Evolutionary conservation across 2,113 vertebrate species (phyloP), one percentile per base, ranked within the genome.

Genomic region (Atrichornis clamosus): DNA sequence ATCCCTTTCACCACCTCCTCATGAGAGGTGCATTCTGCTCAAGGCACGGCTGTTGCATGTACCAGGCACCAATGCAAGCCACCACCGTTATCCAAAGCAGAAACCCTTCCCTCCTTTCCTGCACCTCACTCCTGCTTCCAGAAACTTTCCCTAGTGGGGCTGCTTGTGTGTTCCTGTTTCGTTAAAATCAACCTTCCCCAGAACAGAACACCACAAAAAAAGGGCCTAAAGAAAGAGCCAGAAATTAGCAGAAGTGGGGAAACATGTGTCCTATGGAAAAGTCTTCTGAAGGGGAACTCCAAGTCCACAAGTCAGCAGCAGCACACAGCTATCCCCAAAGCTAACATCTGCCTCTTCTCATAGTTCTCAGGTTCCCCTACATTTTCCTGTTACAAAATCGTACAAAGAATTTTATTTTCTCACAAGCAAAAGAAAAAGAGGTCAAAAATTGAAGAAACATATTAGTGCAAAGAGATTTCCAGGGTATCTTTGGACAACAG

Each of bases 71-170:
- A 49, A 2, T 20, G 35, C 46, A 68, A 87, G 47, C 20, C 35
- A 76, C 22, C 26, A 7, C 33, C 23, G 30, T 37, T n/a, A 6
- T 9, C 2, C 28, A 46, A 72, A 84, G 32, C 28, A 44, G 22
- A 80, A 16, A 72, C 7, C 5, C 15, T 44, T 42, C 70, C 24
- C 39, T 50, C 46, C 58, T 19, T 39, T 23, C 26, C 65, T 32
- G 37, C 47, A 20, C 8, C 15, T 76, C 67, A 63, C 35, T 79
- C 44, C 35, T 9, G 3, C 33, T 84, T n/a, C 59, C 73, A 74
- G 46, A 81, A 77, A 64, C 9, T 33, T 12, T 35, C 26, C 9
- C 14, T 42, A 1, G 0, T 20, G 9, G 3, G 9, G 28, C 60
- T 70, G 23, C 22, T 44, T 15, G 6, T 3, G 4, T 41, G 11